Evolutionary conservation across 2,797 vertebrate genomes (phyloP), one percentile per base, ranked within the genome.

Genomic region (Falco columbarius): DNA sequence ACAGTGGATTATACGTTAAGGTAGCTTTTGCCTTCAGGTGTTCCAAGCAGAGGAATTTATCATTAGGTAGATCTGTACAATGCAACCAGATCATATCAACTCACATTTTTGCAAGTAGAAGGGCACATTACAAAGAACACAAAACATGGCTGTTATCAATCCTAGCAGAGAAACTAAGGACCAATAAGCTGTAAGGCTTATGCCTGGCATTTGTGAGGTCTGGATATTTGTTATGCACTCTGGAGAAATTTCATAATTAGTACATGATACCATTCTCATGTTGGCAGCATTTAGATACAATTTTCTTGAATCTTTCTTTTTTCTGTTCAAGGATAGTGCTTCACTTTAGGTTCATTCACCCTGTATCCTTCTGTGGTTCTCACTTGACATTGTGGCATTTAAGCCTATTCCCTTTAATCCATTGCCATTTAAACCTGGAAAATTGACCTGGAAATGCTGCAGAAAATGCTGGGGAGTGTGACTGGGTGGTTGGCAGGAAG

Each of bases 141-240:
- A 27, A 7, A 27, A 8, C 0, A 0, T 2, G 1, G 7, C 42
- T 22, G 3, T n/a, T 46, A 54, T 18, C 36, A 67, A 9, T 32
- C 12, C 42, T 91, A 12, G 1, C 7, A 92, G 32, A 66, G 26
- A 77, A 83, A 63, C 5, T 8, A 71, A 90, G 40, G 26, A 86
- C 6, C 16, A 81, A 16, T 4, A 88, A 29, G 18, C 24, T 72
- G 88, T 75, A 52, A 84, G 46, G 27, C 2, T 67, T 80, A 38
- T 19, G 61, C 9, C 2, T 66, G 46, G 17, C 34, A 20, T 51
- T 56, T 58, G 2, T 52, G 47, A 62, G 10, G 18, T 54, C 32
- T 70, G 42, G 21, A 86, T 23, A 44, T 71, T 47, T 76, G 19
- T 30, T 47, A n/a, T 76, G 30, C 14, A 15, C 21, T 77, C 29